A percentile compares a stretch with the other conserved stretches of the same genome.
These are phyloP conservation scores for Aphelenchoides fujianensis DNA, from an alignment of 1,140 invertebrate species.

Conservation along the genomic window DNA sequence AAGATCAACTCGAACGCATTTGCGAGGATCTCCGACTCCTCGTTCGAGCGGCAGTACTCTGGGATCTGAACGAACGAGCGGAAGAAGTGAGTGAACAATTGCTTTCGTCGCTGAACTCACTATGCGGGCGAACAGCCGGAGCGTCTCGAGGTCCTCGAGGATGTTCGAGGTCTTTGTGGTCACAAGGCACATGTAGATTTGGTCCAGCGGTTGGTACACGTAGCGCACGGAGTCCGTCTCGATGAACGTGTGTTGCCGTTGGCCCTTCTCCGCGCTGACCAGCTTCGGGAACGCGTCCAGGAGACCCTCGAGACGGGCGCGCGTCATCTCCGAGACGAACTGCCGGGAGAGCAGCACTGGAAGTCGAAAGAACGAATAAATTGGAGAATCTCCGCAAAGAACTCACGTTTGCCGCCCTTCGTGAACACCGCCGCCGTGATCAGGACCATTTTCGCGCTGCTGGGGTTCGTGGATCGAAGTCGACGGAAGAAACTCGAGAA, in stretches of 20 bases:
- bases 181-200: slow-evolving; percentile 91
- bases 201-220: slow-evolving; percentile 97
- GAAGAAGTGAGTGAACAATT: slow-evolving; percentile 20
- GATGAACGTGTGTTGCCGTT: slow-evolving; percentile 90
- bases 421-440: too few species aligned
- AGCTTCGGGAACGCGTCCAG: slow-evolving; percentile 96
- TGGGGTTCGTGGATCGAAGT: too few species aligned
- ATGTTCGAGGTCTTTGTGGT: slow-evolving; percentile 99
- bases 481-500: too few species aligned
- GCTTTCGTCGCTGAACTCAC: slow-evolving; percentile 74
- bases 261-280: slow-evolving; percentile 73
- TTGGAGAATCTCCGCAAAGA: too few species aligned
- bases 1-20: slow-evolving; percentile 97
- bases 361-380: too few species aligned
- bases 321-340: slow-evolving; percentile 94
- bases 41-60: slow-evolving; percentile 84
- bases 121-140: slow-evolving; percentile 91
- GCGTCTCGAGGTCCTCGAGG: slow-evolving; percentile 93
- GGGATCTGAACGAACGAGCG: slow-evolving; percentile 72
- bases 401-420: too few species aligned
- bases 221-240: slow-evolving; percentile 96
- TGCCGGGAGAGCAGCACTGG: slow-evolving; percentile 90
- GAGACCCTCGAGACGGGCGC: slow-evolving; percentile 95
- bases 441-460: too few species aligned
- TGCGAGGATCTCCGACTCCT: slow-evolving; percentile 87